phyloP scores from a whole-genome alignment of 2,797 vertebrate species.

The Schizothorax lantsangensis region DNA sequence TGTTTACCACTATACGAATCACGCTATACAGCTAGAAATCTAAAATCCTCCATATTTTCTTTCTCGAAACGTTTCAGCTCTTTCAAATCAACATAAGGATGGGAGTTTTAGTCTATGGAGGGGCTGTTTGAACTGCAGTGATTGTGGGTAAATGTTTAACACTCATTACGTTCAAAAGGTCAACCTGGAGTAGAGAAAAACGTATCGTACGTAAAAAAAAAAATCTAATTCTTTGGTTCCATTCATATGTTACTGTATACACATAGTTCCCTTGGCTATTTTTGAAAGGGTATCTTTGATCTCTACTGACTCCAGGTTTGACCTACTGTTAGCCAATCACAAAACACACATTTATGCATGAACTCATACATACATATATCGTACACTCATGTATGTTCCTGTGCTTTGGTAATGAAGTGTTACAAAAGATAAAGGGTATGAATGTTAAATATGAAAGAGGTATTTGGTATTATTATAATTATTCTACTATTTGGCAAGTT shows the following conservation, averaged over 20 bases:
- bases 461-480: slow-evolving; percentile 75
- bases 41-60: slow-evolving; percentile 64
- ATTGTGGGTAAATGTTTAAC: slow-evolving; percentile 67
- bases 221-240: slow-evolving; percentile 56
- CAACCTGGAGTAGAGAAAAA: slow-evolving; percentile 61
- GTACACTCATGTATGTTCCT: slow-evolving; percentile 57
- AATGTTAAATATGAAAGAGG: slow-evolving; percentile 71
- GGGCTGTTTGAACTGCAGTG: slow-evolving; percentile 55
- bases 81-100: slow-evolving; percentile 50
- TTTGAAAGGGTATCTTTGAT: slow-evolving; percentile 44
- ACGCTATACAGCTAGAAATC: slow-evolving; percentile 66
- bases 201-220: slow-evolving; percentile 16
- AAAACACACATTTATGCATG: slow-evolving; percentile 55
- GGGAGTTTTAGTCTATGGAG: slow-evolving; percentile 32
- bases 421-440: slow-evolving; percentile 66
- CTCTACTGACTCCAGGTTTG: slow-evolving; percentile 64
- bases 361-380: slow-evolving; percentile 25
- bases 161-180: slow-evolving; percentile 53
- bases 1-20: slow-evolving; percentile 66
- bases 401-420: slow-evolving; percentile 73
- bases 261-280: slow-evolving; percentile 46
- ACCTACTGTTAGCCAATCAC: slow-evolving; percentile 63
- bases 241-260: slow-evolving; percentile 51
- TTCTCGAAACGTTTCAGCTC: slow-evolving; percentile 70
- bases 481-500: slow-evolving; percentile 78